phyloP scores from a whole-genome alignment of 2,888 invertebrate species.

The Monopis laevigella region DNA sequence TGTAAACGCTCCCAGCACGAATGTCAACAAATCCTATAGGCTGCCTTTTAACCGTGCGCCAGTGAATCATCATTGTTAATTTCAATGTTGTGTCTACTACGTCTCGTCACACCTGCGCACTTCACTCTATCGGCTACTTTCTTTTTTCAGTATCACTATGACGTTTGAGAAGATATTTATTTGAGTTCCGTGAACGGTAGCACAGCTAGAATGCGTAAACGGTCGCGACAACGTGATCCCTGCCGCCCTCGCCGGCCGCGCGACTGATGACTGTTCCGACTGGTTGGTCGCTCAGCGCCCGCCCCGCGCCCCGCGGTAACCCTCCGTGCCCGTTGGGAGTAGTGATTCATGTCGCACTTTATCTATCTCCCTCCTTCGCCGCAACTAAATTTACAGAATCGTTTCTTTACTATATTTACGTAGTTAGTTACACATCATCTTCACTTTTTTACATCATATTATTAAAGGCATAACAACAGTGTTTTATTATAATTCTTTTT shows the following conservation, averaged over 20 bases:
- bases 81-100: conserved; percentile 4
- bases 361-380: conserved; percentile 66
- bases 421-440: conserved; percentile 61
- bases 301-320: conserved; percentile 8
- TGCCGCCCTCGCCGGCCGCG: conserved; percentile 36
- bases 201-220: conserved; percentile 12
- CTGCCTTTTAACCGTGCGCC: conserved; percentile 65
- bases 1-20: conserved; percentile 56
- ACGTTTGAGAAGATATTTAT: conserved; percentile 2
- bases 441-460: no score
- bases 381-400: conserved; percentile 66
- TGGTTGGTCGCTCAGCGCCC: conserved; percentile 31
- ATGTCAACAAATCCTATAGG: conserved; percentile 65
- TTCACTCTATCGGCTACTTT: conserved; percentile 38
- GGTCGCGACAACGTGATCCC: conserved; percentile 35
- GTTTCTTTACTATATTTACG: conserved; percentile 62
- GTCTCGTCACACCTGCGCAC: conserved; percentile 57
- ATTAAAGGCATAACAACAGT: no score
- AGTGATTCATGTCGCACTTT: conserved; percentile 68
- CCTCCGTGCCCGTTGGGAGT: conserved; percentile 31
- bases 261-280: conserved; percentile 53
- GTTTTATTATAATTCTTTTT: no score
- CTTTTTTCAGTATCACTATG: conserved; percentile 21
- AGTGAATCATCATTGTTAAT: conserved; percentile 60
- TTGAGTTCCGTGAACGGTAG: not conserved